Percentiles rank a stretch among this genome's conserved stretches.
Conservation (phyloP, 2,888 invertebrate species). For the Tethea ocularis region DNA sequence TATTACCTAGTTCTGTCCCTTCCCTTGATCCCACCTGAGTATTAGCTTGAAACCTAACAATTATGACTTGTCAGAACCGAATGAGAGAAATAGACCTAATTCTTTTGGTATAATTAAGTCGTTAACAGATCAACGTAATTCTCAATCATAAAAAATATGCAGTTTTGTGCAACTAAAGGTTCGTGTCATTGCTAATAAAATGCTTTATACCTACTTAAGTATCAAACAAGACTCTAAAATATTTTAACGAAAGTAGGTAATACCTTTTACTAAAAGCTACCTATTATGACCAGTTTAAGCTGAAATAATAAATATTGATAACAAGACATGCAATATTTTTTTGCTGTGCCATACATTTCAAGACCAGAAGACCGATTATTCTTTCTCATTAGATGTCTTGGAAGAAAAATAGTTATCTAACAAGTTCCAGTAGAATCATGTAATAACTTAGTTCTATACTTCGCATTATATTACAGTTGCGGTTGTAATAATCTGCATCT, state of each 20-base stretch:
- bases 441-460: not conserved
- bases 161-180: not conserved
- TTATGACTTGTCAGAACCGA: not conserved
- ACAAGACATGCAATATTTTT: not conserved
- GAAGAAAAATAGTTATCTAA: not conserved
- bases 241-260: not conserved
- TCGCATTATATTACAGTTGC: not conserved
- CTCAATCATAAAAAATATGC: not conserved
- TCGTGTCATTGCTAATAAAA: not conserved
- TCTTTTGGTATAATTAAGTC: too few relatives aligned
- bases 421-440: not conserved
- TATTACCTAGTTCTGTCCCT: conserved; percentile 45
- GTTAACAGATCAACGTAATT: too few relatives aligned
- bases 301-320: not conserved
- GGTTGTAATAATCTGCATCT: not conserved
- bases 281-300: not conserved
- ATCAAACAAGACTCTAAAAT: not conserved
- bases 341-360: not conserved
- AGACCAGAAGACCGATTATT: not conserved
- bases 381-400: not conserved
- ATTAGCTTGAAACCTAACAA: conserved; percentile 42
- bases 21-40: conserved; percentile 39
- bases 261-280: not conserved
- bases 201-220: not conserved
- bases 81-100: not conserved